Conservation (phyloP, 2,888 invertebrate genomes). For the Lasius fuliginosus region DNA sequence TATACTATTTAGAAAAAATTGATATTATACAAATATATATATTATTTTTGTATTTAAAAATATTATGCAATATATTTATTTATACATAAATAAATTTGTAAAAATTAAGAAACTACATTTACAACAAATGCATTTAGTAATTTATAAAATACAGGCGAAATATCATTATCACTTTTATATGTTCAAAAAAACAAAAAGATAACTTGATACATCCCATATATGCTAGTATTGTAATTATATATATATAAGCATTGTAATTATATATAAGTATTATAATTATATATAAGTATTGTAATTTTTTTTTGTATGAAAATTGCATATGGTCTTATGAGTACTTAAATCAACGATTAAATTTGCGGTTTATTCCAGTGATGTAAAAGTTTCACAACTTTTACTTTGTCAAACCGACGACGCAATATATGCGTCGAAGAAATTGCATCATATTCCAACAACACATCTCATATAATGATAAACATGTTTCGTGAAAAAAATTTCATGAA, state of each 20-base stretch:
- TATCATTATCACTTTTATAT: background rate
- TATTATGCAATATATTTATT: background rate
- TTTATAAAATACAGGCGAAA: background rate
- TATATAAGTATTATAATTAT: too few species aligned
- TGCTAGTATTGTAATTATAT: too few species aligned
- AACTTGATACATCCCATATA: too few species aligned
- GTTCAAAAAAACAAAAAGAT: background rate
- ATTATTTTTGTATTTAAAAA: background rate
- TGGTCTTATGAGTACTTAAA: background rate
- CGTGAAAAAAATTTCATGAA: background rate
- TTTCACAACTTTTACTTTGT: constrained; percentile 5
- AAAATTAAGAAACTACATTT: background rate
- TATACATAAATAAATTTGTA: background rate
- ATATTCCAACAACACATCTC: background rate
- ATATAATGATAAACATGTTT: background rate
- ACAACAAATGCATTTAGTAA: background rate
- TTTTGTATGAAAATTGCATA: background rate
- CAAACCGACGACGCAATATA: background rate
- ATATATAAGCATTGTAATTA: too few species aligned
- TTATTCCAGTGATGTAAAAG: background rate
- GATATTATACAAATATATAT: background rate
- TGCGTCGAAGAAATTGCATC: background rate
- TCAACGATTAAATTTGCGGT: background rate
- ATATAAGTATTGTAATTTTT: too few species aligned
- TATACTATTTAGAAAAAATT: background rate